Evolutionary conservation across 2,113 vertebrate genomes (phyloP), one percentile per base, ranked within the genome.

Genomic region (Mellivora capensis): DNA sequence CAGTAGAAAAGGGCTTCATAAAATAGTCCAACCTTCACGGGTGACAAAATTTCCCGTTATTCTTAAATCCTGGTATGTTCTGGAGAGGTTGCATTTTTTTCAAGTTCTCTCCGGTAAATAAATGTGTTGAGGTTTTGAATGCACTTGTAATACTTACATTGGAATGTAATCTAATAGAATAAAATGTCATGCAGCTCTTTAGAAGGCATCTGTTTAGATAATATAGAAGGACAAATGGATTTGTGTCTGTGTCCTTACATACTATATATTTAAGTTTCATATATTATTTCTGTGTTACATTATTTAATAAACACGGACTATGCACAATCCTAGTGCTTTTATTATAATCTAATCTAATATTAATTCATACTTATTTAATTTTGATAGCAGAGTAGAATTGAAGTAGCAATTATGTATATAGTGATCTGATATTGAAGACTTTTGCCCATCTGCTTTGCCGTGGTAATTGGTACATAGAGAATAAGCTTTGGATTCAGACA

Each of bases 51-150:
- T 97, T 86, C 64, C 39, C 67, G 2, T 85, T 94, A 25, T 93
- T 90, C n/a, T 95, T 64, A 93, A 94, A 44, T 74, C 62, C 57
- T 95, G 64, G 44, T 83, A 83, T 57, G 8, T 67, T 95, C 62
- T 94, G 67, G 52, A 85, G 25, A 93, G 93, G 79, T 95, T 81
- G 72, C 27, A 21, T 57, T 47, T 94, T 79, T 82, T 74, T 95
- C 59, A 93, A 62, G 31, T 94, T 96, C 31, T 88, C 17, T 25
- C n/a, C 47, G 42, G 71, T 71, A 93, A 88, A 79, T 57, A 44
- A 76, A 90, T 44, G n/a, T 64, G 6, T 23, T 67, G 47, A 90
- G 61, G n/a, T 42, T 37, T 7, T 47, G 74, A 74, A 25, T 76
- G 62, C 93, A 61, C 85, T 59, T 96, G 47, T n/a, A 59, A 34